Evolutionary conservation across 1,140 invertebrate genomes (phyloP).

Genomic region (Drosophila dunni): DNA sequence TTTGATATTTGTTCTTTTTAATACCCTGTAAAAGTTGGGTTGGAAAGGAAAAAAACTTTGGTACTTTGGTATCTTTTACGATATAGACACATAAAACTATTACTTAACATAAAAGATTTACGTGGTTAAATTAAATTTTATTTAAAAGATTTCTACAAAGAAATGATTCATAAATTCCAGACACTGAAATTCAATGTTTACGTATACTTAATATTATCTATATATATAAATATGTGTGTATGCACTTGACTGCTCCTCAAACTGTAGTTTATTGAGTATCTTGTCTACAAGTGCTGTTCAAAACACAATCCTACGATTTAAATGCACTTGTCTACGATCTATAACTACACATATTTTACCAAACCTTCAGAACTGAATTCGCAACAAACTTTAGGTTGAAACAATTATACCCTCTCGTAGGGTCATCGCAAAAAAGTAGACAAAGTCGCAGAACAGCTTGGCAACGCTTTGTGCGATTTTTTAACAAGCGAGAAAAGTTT

Average conservation of each 20-base stretch:
- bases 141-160: no score
- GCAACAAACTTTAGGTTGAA: slow-evolving; percentile 1
- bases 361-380: neutral
- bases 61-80: no score
- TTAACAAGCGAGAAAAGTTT: slow-evolving; percentile 60
- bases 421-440: slow-evolving; percentile 29
- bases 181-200: neutral
- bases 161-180: no score
- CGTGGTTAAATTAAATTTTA: no score
- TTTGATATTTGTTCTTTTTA: slow-evolving; percentile 3
- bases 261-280: slow-evolving; percentile 1
- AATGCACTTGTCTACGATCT: neutral
- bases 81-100: no score
- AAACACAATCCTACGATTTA: neutral
- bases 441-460: slow-evolving; percentile 33
- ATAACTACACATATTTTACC: neutral
- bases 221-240: slow-evolving; percentile 8
- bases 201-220: slow-evolving; percentile 3
- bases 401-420: slow-evolving; percentile 34
- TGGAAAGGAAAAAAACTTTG: neutral
- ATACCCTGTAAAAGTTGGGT: slow-evolving; percentile 9
- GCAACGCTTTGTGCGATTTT: slow-evolving; percentile 40
- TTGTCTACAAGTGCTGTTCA: neutral
- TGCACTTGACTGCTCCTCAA: neutral
- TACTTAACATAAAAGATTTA: no score